Base-by-base conservation (phyloP, 1,140 invertebrate genomes). In the Eriocheir sinensis region DNA sequence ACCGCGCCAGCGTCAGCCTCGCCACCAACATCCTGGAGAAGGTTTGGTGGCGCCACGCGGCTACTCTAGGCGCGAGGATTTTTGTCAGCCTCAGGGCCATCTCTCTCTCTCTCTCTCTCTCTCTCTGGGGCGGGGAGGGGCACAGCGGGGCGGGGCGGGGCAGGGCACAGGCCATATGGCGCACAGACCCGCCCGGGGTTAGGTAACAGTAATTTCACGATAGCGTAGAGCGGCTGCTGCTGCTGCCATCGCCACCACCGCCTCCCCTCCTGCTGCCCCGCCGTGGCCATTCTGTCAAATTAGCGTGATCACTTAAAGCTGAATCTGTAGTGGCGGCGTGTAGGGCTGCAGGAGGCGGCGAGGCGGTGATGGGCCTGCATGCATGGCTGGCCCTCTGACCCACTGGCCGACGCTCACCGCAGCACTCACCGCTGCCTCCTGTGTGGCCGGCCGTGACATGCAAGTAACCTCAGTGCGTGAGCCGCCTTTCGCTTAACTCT, bases 111-210 rank as follows among this genome's bases (percentile, higher is more conserved):
- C 9, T 89, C 34, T 89, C 34, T 89, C 86, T 89, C 86, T 89
- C 41, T 90, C 88, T 48, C 88, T 90, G 3, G 83, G 34, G 83
- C 21, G 83, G 34, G 80, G 30, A 8, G 30, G 80, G 34, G 83
- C 40, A n/a, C 3, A 9, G 34, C 12, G 12, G 34, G 0, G 34
- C 40, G 83, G 12, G 83, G 9, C 27, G 6, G 27, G 60, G 17
- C 27, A 21, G 21, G 27, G 60, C 27, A n/a, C 60, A 21, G 21
- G n/a, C 60, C 60, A 72, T 21, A 72, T 72, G 60, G 60, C 21
- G 21, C 60, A n/a, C 60, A 72, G 60, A 72, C 60, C 21, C 60
- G 4, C 60, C 3, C 21, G 60, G 27, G 27, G 60, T 72, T 72
- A 72, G 60, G 60, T 72, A 72, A 72, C 60, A 8, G 12, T 72